These are phyloP conservation scores for Psittacara wagleri DNA, from an alignment of 2,113 vertebrate genomes.

Conservation along the genomic window DNA sequence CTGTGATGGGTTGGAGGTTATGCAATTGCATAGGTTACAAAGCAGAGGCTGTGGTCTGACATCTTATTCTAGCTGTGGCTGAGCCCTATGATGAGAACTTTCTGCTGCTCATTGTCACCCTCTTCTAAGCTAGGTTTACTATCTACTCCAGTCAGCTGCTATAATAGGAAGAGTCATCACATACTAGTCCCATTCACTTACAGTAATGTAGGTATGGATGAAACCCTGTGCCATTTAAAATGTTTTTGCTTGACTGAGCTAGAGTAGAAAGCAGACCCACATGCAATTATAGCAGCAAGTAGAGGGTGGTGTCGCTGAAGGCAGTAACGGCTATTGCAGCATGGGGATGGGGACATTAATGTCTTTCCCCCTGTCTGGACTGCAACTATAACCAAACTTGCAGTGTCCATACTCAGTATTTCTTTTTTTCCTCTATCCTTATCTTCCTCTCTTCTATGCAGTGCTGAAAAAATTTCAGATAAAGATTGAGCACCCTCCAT, in stretches of 20 bases:
- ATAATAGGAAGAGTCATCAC: not conserved
- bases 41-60: not conserved
- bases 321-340: not conserved
- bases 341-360: not conserved
- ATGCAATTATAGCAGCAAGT: not conserved
- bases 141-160: not conserved
- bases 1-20: not conserved
- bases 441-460: not conserved
- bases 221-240: not conserved
- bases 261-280: not conserved
- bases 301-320: not conserved
- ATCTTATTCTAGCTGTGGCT: not conserved
- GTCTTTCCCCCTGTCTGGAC: not conserved
- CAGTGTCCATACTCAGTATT: not conserved
- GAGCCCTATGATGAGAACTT: not conserved
- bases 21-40: not conserved
- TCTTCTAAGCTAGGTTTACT: not conserved
- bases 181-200: not conserved
- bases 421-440: not conserved
- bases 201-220: not conserved
- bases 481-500: not conserved
- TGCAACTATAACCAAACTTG: not conserved
- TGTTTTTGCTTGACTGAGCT: not conserved
- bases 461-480: constrained; percentile 27
- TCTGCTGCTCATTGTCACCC: not conserved